phyloP scores from a whole-genome alignment of 2,888 invertebrate genomes.

The Gastracanthus pulcherrimus region DNA sequence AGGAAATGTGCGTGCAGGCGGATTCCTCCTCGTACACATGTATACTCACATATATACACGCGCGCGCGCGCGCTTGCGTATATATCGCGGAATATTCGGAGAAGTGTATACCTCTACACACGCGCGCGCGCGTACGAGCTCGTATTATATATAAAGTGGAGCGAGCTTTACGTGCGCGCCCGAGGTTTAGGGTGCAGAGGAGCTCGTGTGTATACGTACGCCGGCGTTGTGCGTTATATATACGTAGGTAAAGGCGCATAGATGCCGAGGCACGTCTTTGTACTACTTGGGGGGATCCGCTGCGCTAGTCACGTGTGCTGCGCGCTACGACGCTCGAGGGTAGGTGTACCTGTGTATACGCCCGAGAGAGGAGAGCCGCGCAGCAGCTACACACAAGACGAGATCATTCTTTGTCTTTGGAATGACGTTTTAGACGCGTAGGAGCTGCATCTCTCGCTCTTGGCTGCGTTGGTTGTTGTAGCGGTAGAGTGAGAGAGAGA shows the following conservation, averaged over 20 bases:
- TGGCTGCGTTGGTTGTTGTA: neutral
- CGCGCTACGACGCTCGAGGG: too few relatives aligned
- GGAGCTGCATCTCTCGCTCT: neutral
- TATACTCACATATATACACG: neutral
- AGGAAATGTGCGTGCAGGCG: constrained; percentile 9
- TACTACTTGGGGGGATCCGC: constrained; percentile 25
- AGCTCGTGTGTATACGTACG: neutral
- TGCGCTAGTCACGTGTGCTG: constrained; percentile 37
- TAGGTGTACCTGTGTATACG: too few relatives aligned
- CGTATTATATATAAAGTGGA: constrained; percentile 12
- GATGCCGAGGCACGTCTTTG: constrained; percentile 50
- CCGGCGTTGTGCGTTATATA: neutral
- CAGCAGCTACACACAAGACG: constrained; percentile 4
- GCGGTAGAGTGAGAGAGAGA: neutral
- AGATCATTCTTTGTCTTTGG: constrained; percentile 49
- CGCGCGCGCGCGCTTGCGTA: neutral
- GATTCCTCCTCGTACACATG: neutral
- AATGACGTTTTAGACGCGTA: constrained; percentile 39
- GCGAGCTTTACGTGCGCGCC: constrained; percentile 9
- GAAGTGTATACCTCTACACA: neutral
- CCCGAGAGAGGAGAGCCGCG: neutral
- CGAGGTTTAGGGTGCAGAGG: neutral
- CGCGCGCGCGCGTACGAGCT: neutral
- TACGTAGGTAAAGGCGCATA: constrained; percentile 12
- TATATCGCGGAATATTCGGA: neutral